A percentile compares a stretch with the other conserved stretches of the same genome.
phyloP scores from a whole-genome alignment of 2,888 invertebrate genomes.

The Leptinotarsa haldemani region DNA sequence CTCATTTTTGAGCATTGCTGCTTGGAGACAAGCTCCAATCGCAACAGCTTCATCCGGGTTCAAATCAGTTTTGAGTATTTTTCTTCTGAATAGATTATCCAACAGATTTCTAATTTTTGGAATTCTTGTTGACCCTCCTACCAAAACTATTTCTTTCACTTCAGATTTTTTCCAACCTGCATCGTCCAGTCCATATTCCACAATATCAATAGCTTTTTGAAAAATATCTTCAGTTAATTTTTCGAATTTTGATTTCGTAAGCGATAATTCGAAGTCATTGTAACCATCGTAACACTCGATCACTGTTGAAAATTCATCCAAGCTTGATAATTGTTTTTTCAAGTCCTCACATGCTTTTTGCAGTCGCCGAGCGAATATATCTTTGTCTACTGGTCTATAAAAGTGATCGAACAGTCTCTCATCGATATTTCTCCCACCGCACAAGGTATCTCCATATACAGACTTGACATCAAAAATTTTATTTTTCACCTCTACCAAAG shows the following conservation, averaged over 20 bases:
- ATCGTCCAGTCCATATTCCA: slow-evolving; percentile 42
- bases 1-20: slow-evolving; percentile 39
- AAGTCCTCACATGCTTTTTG: slow-evolving; percentile 26
- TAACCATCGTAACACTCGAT: slow-evolving; percentile 26
- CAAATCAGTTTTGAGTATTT: slow-evolving; percentile 42
- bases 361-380: slow-evolving; percentile 30
- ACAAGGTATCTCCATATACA: slow-evolving; percentile 42
- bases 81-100: slow-evolving; percentile 38
- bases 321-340: slow-evolving; percentile 37
- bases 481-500: slow-evolving; percentile 43
- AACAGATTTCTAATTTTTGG: slow-evolving; percentile 45
- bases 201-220: slow-evolving; percentile 36
- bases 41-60: slow-evolving; percentile 53
- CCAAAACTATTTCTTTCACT: slow-evolving; percentile 46
- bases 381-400: slow-evolving; percentile 19
- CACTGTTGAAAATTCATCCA: slow-evolving; percentile 22
- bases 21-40: slow-evolving; percentile 49
- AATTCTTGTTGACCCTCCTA: slow-evolving; percentile 51
- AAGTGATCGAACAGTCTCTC: slow-evolving; percentile 39
- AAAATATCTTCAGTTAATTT: slow-evolving; percentile 29
- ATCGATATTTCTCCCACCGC: slow-evolving; percentile 45
- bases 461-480: slow-evolving; percentile 39
- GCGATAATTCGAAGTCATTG: slow-evolving; percentile 9
- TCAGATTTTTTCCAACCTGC: slow-evolving; percentile 37
- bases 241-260: neutral